Percentiles rank a stretch among this genome's conserved stretches.
These are phyloP conservation scores for Masticophis lateralis DNA, from an alignment of 2,797 vertebrate genomes.

Conservation along the genomic window DNA sequence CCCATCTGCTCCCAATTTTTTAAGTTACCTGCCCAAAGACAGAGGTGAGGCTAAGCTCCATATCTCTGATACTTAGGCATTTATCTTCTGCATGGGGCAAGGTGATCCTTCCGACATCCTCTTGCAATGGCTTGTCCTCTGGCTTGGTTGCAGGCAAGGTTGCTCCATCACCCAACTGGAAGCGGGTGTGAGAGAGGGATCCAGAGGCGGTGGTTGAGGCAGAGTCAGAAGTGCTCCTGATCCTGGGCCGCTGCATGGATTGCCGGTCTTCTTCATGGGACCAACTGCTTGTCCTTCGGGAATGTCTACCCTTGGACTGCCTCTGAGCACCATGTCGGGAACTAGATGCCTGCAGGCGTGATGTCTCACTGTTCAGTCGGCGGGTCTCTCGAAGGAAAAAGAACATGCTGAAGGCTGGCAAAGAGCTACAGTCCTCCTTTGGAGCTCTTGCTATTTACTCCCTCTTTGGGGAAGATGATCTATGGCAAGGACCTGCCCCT, in stretches of 20 bases:
- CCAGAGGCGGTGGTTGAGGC: not conserved
- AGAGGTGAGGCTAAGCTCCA: not conserved
- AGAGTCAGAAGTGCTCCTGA: not conserved
- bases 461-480: not conserved
- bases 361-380: not conserved
- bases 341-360: not conserved
- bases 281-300: not conserved
- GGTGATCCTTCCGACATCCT: accelerated
- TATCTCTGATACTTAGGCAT: not conserved
- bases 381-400: constrained; percentile 43
- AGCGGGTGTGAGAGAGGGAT: not conserved
- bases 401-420: constrained; percentile 39
- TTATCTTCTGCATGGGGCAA: accelerated
- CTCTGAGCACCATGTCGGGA: not conserved
- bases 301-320: not conserved
- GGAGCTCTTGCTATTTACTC: not conserved
- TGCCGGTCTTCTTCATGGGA: not conserved
- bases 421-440: not conserved
- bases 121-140: not conserved
- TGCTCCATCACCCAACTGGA: not conserved
- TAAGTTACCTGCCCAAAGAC: constrained; percentile 46
- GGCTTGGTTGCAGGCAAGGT: not conserved
- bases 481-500: not conserved
- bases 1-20: too few species aligned
- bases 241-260: not conserved